Percentiles rank a stretch among this genome's conserved stretches.
These are phyloP conservation scores for Cynodonichthys magdalenae DNA, from an alignment of 2,797 vertebrate genomes.

Conservation along the genomic window DNA sequence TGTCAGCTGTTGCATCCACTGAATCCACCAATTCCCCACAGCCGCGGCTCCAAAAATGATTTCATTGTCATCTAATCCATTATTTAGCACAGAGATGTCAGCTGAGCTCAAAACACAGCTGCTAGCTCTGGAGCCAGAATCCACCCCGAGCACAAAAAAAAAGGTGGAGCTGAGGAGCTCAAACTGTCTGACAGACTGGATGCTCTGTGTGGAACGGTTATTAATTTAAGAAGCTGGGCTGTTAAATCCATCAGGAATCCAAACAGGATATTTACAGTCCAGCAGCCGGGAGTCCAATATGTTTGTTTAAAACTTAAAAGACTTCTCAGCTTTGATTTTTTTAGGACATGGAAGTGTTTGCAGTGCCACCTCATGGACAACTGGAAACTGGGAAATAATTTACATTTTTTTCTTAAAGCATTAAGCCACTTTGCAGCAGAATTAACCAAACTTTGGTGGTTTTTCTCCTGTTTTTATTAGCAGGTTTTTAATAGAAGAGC, in stretches of 20 bases:
- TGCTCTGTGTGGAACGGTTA: slow-evolving; percentile 73
- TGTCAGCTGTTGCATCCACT: slow-evolving; percentile 57
- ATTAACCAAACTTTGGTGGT: too few relatives aligned
- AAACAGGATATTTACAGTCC: slow-evolving; percentile 62
- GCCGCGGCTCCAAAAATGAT: slow-evolving; percentile 51
- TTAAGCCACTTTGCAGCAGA: too few relatives aligned
- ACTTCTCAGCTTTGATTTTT: slow-evolving; percentile 56
- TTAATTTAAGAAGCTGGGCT: slow-evolving; percentile 78
- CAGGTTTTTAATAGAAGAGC: too few relatives aligned
- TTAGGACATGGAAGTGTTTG: slow-evolving; percentile 50
- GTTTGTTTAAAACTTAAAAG: slow-evolving; percentile 70
- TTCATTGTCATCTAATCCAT: slow-evolving; percentile 73
- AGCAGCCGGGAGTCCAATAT: slow-evolving; percentile 54
- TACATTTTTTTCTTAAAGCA: too few relatives aligned
- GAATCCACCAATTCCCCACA: slow-evolving; percentile 70
- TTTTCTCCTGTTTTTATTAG: too few relatives aligned
- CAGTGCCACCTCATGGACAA: slow-evolving; percentile 66
- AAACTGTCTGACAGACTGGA: slow-evolving; percentile 76
- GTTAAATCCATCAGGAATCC: slow-evolving; percentile 81
- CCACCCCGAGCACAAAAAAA: slow-evolving; percentile 57
- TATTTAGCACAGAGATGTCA: slow-evolving; percentile 75
- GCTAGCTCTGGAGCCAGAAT: slow-evolving; percentile 51
- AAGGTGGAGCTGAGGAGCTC: slow-evolving; percentile 62
- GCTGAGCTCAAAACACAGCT: slow-evolving; percentile 82
- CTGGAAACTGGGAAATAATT: not conserved